These are phyloP conservation scores for Cyphomyrus plagiostoma DNA, from an alignment of 2,113 vertebrate species.

Conservation along the genomic window DNA sequence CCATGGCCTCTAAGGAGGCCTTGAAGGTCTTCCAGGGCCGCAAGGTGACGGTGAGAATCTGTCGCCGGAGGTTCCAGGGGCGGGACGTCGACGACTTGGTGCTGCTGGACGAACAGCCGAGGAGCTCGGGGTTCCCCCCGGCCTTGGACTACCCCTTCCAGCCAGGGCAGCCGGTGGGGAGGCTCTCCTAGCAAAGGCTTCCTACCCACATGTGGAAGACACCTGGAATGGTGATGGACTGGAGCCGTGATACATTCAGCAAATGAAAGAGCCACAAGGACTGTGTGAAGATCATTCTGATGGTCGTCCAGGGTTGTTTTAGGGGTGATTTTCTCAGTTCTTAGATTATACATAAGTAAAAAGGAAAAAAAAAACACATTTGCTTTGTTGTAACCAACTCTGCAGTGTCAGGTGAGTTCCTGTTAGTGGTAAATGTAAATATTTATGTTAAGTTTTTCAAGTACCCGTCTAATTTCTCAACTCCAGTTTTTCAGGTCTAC, in stretches of 20 bases:
- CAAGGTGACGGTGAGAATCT: conserved; percentile 87
- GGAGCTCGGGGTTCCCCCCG: conserved; percentile 80
- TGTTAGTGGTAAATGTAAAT: neutral
- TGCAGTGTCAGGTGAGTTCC: neutral
- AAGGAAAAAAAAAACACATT: neutral
- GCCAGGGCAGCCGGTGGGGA: conserved; percentile 37
- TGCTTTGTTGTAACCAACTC: neutral
- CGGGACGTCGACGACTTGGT: conserved; percentile 88
- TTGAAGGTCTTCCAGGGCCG: conserved; percentile 91
- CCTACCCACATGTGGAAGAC: neutral
- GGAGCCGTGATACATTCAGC: neutral
- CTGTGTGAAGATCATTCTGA: neutral
- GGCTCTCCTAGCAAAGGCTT: conserved; percentile 23
- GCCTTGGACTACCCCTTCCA: conserved; percentile 82
- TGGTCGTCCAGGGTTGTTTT: neutral
- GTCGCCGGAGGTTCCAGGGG: conserved; percentile 79
- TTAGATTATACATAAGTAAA: neutral
- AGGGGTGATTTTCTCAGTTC: neutral
- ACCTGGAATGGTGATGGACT: neutral
- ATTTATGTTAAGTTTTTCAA: neutral
- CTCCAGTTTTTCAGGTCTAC: neutral
- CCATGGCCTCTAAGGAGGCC: conserved; percentile 92
- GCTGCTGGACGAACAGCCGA: conserved; percentile 81
- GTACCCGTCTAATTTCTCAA: neutral
- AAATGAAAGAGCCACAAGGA: neutral